Percentiles rank a stretch among this genome's conserved stretches.
These are phyloP conservation scores for Colinus virginianus DNA, from an alignment of 2,113 vertebrate species.

Conservation along the genomic window DNA sequence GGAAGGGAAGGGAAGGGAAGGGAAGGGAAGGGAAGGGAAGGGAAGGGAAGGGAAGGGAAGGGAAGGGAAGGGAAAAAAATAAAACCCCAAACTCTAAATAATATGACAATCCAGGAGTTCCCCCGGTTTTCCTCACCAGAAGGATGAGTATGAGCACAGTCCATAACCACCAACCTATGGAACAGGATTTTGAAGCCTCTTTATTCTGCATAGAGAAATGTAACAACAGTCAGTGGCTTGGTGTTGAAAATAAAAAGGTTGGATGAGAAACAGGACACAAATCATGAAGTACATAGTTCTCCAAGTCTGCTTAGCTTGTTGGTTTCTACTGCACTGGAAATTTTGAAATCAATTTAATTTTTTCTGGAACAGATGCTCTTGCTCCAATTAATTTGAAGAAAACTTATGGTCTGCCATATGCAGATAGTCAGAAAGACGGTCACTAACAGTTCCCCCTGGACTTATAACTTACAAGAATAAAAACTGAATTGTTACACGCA, in stretches of 20 bases:
- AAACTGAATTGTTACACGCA: background rate
- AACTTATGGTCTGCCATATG: background rate
- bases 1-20: too few species aligned
- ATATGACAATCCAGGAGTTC: background rate
- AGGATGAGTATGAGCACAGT: background rate
- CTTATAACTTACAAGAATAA: background rate
- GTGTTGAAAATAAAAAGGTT: slow-evolving; percentile 1
- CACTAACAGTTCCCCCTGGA: background rate
- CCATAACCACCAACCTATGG: background rate
- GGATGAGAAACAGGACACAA: background rate
- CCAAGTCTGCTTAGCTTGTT: background rate
- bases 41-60: too few species aligned
- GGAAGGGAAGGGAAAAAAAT: background rate
- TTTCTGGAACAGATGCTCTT: slow-evolving; percentile 7
- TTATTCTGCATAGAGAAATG: background rate
- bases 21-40: too few species aligned
- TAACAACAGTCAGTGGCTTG: background rate
- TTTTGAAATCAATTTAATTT: background rate
- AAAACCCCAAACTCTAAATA: background rate
- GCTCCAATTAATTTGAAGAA: slow-evolving; percentile 21
- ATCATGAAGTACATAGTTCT: background rate
- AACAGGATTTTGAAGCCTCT: background rate
- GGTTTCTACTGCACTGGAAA: background rate
- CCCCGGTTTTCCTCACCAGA: background rate
- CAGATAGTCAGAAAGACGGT: background rate